Percentiles rank a stretch among this genome's conserved stretches.
Evolutionary conservation across 2,113 vertebrate genomes (phyloP).

Genomic region (Ranitomeya imitator): DNA sequence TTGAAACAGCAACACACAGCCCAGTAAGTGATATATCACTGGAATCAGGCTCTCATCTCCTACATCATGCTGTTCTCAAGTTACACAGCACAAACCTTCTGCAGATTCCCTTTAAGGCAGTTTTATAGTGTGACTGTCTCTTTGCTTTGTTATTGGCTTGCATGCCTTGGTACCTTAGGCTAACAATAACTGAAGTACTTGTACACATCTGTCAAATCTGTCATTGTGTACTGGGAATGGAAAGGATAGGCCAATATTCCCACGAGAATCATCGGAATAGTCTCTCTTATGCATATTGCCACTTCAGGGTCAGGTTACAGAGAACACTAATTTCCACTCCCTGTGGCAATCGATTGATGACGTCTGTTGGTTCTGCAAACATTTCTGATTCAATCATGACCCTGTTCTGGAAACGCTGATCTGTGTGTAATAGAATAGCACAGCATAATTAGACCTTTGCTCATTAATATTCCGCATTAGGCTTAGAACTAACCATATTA

Average conservation of each 20-base stretch:
- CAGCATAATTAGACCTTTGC: not conserved
- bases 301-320: constrained; percentile 15
- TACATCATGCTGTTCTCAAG: too few species aligned
- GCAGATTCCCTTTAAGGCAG: not conserved
- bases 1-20: too few species aligned
- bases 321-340: not conserved
- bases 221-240: not conserved
- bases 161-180: not conserved
- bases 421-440: constrained; percentile 33
- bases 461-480: not conserved
- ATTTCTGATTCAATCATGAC: constrained; percentile 1
- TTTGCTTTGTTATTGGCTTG: not conserved
- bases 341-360: not conserved
- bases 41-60: too few species aligned
- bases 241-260: not conserved
- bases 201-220: not conserved
- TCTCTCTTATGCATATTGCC: not conserved
- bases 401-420: constrained; percentile 26
- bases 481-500: constrained; percentile 1
- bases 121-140: not conserved
- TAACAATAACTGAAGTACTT: not conserved
- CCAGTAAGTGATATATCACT: too few species aligned
- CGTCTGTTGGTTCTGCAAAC: not conserved
- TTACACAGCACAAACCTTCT: too few species aligned
- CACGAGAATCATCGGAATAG: not conserved